Evolutionary conservation across 2,797 vertebrate genomes (phyloP), one percentile per base, ranked within the genome.

Genomic region (Lutjanus argentimaculatus): DNA sequence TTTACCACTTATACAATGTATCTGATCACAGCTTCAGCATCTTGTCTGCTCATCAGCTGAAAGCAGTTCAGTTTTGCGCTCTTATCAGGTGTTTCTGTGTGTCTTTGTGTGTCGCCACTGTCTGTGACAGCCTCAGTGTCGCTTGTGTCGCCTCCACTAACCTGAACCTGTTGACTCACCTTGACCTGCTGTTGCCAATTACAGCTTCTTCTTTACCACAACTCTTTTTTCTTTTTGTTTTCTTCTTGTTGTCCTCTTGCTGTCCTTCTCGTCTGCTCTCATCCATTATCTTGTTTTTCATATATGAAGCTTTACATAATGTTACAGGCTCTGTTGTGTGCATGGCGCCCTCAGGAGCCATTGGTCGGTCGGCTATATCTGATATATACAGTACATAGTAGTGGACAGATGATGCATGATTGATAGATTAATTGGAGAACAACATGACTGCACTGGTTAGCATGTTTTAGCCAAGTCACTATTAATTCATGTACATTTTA

Each of bases 291-390:
- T 16, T 61, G 58, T 73, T 67, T 68, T 57, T 42, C 73, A 16
- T 19, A 57, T 52, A 5, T 51, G 36, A 82, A 56, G 82, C 43
- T 75, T 30, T 77, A 70, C 55, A 69, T 71, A 53, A 94, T 94
- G 94, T 92, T 68, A 90, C 94, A 96, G 96, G 95, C 93, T 96
- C 95, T 92, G 90, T 96, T 89, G 91, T 96, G 95, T 96, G 94
- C 95, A 95, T 96, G 95, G 89, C 95, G 92, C 94, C 96, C 89
- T 69, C 95, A 93, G 94, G 96, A 95, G 95, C 88, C 89, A 82
- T 96, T 94, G 95, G 95, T 96, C 96, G 95, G 96, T 96, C 95
- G 91, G 64, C 30, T 40, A 19, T n/a, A 75, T 71, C 15, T n/a
- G 16, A 42, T 25, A 53, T 15, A 14, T 16, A 36, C 30, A 36